Percentiles rank a stretch among this genome's conserved stretches.
phyloP scores from a whole-genome alignment of 2,888 invertebrate genomes.

The Podotricha telesiphe region DNA sequence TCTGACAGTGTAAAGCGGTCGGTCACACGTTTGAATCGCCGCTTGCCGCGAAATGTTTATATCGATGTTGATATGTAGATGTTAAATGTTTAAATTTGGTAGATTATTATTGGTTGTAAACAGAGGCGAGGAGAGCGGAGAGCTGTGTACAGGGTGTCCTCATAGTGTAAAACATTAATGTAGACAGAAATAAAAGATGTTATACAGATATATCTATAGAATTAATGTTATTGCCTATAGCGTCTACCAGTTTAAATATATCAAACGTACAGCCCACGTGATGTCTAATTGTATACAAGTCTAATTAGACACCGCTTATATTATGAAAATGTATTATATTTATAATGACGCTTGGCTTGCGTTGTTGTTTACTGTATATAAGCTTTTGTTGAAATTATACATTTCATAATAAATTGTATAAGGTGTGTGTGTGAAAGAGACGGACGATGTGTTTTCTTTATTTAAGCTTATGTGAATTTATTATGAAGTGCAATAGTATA shows the following conservation, averaged over 20 bases:
- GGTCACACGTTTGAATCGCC: neutral
- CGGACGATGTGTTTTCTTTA: neutral
- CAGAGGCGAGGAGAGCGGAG: neutral
- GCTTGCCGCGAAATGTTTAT: conserved; percentile 25
- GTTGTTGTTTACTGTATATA: conserved; percentile 11
- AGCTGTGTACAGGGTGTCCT: conserved; percentile 23
- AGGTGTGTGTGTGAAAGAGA: neutral
- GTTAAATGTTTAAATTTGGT: conserved; percentile 29
- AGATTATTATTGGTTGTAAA: conserved; percentile 25
- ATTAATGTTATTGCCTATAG: conserved; percentile 16
- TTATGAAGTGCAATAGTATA: conserved; percentile 1
- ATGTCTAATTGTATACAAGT: neutral
- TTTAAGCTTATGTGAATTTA: neutral
- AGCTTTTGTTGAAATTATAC: conserved; percentile 15
- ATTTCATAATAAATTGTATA: conserved; percentile 7
- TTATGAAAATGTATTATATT: conserved; percentile 6
- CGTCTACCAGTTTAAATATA: conserved; percentile 23
- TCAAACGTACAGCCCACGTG: neutral
- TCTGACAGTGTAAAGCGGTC: neutral
- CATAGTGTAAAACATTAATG: conserved; percentile 9
- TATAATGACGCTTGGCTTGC: conserved; percentile 2
- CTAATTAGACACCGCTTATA: neutral
- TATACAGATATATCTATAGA: neutral
- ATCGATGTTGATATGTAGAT: conserved; percentile 39
- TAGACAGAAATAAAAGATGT: neutral